Conservation (phyloP, 2,797 vertebrate genomes). For the Gobio occitaniae region DNA sequence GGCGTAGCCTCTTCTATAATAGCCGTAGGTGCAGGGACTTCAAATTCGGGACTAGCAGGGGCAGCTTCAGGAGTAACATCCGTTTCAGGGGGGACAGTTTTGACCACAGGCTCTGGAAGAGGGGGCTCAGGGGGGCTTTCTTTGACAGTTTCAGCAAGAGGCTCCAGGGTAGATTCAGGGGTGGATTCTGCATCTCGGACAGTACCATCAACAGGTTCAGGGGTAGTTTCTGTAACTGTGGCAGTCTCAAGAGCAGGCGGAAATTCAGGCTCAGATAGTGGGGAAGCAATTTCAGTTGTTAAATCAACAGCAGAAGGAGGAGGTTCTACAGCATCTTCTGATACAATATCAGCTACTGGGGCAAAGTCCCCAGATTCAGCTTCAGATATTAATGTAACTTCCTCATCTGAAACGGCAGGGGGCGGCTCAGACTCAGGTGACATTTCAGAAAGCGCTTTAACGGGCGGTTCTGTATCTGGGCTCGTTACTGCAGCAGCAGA, state of each 20-base stretch:
- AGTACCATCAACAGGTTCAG: slow-evolving; percentile 13
- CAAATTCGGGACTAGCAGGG: slow-evolving; percentile 10
- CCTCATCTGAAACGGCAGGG: slow-evolving; percentile 7
- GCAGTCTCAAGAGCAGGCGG: background rate
- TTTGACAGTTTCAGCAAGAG: background rate
- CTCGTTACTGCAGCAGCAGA: slow-evolving; percentile 1
- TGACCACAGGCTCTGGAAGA: background rate
- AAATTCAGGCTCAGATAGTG: slow-evolving; percentile 1
- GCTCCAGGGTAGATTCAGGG: background rate
- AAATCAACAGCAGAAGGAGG: slow-evolving; percentile 13
- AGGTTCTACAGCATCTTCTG: background rate
- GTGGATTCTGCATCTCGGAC: slow-evolving; percentile 13
- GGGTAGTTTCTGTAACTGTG: background rate
- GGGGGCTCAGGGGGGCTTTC: background rate
- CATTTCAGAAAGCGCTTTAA: slow-evolving; percentile 14
- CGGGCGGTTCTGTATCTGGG: background rate
- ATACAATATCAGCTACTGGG: background rate
- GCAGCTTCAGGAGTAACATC: background rate
- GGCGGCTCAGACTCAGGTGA: background rate
- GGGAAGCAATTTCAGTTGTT: background rate
- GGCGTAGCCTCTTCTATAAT: slow-evolving; percentile 28
- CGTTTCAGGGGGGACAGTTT: background rate
- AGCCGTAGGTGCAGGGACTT: background rate
- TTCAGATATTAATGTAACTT: background rate
- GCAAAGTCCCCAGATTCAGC: background rate